Percentiles rank a stretch among this genome's conserved stretches.
Evolutionary conservation across 2,113 vertebrate species (phyloP).

Genomic region (Upupa epops): DNA sequence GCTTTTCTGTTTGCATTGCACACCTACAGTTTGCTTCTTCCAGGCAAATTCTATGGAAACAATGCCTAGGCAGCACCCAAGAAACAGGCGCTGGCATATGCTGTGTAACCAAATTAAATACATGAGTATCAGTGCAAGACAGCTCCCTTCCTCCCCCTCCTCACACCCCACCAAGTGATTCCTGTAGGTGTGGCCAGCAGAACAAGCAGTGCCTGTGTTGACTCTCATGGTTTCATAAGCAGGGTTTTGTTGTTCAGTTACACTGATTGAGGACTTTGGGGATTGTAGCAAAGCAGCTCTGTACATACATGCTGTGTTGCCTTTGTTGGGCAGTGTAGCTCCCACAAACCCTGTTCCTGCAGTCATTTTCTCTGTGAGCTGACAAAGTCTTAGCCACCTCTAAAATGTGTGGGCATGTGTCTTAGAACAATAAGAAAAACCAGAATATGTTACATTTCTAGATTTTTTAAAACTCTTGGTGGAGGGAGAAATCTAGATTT

Average conservation of each 20-base stretch:
- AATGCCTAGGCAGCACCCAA: neutral
- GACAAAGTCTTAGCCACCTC: neutral
- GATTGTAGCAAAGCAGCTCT: constrained; percentile 43
- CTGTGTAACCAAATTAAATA: neutral
- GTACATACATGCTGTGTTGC: constrained; percentile 37
- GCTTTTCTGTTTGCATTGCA: neutral
- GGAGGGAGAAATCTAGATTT: neutral
- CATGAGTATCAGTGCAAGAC: neutral
- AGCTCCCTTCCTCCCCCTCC: neutral
- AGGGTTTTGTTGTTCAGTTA: constrained; percentile 48
- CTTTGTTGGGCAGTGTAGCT: constrained; percentile 16
- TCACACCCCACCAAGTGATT: neutral
- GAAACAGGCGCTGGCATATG: neutral
- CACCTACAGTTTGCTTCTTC: neutral
- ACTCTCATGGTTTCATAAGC: constrained; percentile 52
- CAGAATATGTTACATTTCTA: neutral
- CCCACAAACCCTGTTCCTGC: neutral
- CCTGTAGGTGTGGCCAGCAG: constrained; percentile 49
- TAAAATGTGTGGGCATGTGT: neutral
- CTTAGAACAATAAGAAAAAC: neutral
- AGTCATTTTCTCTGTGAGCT: constrained; percentile 10
- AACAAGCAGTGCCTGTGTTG: constrained; percentile 53
- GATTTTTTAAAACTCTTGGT: neutral
- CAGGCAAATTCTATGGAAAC: neutral
- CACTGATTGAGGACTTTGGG: constrained; percentile 43